Evolutionary conservation across 30 jellyfish, hydroid and myxozoan genomes (phyloP).

Genomic region (Turritopsis dohrnii): DNA sequence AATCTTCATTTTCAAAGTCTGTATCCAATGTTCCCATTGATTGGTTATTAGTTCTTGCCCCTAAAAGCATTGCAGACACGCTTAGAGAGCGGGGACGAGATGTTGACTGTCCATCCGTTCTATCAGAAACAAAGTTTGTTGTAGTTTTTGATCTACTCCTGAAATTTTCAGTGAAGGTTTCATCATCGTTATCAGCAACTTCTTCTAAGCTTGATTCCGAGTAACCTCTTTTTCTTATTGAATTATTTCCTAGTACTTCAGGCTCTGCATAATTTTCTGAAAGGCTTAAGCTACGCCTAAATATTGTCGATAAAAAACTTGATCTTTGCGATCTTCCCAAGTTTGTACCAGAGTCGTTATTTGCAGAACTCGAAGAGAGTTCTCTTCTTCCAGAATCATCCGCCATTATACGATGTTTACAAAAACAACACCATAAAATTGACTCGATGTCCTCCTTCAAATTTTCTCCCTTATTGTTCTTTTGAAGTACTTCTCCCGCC

Average conservation of each 20-base stretch:
- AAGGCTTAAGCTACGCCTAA: conserved; percentile 24
- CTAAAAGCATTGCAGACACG: conserved; percentile 9
- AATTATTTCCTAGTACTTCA: neutral
- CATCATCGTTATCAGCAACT: conserved; percentile 1
- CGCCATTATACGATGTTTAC: neutral
- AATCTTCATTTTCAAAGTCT: neutral
- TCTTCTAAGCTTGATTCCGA: conserved; percentile 22
- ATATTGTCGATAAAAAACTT: conserved; percentile 31
- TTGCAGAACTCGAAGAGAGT: neutral
- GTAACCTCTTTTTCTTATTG: conserved; percentile 1
- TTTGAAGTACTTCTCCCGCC: too few relatives aligned
- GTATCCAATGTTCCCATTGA: neutral
- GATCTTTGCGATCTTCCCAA: neutral
- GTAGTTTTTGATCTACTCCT: neutral
- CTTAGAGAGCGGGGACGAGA: conserved; percentile 3
- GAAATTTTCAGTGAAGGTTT: neutral
- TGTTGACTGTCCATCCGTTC: neutral
- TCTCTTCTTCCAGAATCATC: neutral
- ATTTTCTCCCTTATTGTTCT: too few relatives aligned
- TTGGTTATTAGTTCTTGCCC: neutral
- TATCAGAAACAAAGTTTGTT: neutral
- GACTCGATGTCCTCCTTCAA: neutral
- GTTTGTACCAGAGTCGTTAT: neutral
- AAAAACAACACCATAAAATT: neutral
- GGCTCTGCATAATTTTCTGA: conserved; percentile 27